phyloP scores from a whole-genome alignment of 2,888 invertebrate genomes.

The Eugnorisma glareosa region DNA sequence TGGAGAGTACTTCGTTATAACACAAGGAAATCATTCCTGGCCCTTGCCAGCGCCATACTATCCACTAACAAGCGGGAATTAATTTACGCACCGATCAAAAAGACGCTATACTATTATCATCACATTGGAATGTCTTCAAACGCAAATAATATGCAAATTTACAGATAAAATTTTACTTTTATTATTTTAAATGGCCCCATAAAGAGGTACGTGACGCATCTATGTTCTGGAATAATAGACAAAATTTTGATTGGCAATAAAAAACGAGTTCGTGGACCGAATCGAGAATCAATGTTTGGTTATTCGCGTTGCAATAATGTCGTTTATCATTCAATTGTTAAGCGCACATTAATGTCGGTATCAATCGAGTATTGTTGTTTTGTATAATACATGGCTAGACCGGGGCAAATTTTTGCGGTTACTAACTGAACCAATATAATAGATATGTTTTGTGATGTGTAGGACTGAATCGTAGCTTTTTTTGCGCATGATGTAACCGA shows the following conservation, averaged over 20 bases:
- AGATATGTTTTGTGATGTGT: slow-evolving; percentile 38
- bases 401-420: slow-evolving; percentile 68
- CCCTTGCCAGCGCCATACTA: slow-evolving; percentile 63
- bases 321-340: slow-evolving; percentile 87
- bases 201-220: slow-evolving; percentile 56
- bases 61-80: slow-evolving; percentile 59
- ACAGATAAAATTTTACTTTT: slow-evolving; percentile 43
- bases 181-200: slow-evolving; percentile 42
- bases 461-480: slow-evolving; percentile 27
- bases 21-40: slow-evolving; percentile 71
- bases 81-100: slow-evolving; percentile 56
- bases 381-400: slow-evolving; percentile 63
- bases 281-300: slow-evolving; percentile 75
- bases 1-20: slow-evolving; percentile 72
- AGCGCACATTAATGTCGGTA: slow-evolving; percentile 79
- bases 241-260: slow-evolving; percentile 76
- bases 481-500: slow-evolving; percentile 45
- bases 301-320: slow-evolving; percentile 77
- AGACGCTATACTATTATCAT: slow-evolving; percentile 53
- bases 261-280: slow-evolving; percentile 77
- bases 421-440: slow-evolving; percentile 64
- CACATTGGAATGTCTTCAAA: slow-evolving; percentile 48
- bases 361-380: slow-evolving; percentile 79
- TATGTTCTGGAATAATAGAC: slow-evolving; percentile 61
- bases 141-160: slow-evolving; percentile 53